Conservation (phyloP, 1,140 invertebrate species). For the Hyphantria cunea region DNA sequence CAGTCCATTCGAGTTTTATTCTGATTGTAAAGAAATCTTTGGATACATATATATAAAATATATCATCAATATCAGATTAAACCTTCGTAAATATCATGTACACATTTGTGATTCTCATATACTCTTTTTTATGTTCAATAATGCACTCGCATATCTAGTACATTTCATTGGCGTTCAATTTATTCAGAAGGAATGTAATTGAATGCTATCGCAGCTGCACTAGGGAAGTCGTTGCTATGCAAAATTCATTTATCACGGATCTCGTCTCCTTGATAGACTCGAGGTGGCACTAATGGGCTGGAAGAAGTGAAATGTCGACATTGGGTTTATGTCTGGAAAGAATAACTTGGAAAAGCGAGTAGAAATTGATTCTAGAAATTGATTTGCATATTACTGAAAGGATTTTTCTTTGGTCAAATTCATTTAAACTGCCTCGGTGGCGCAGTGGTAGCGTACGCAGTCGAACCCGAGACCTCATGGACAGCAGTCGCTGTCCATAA, state of each 20-base stretch:
- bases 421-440: no score
- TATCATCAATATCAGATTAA: background rate
- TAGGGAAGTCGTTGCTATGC: slow-evolving; percentile 27
- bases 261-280: slow-evolving; percentile 41
- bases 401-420: no score
- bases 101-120: no score
- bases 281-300: slow-evolving; percentile 50
- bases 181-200: slow-evolving; percentile 39
- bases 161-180: slow-evolving; percentile 29
- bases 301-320: slow-evolving; percentile 29
- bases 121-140: no score
- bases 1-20: no score
- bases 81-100: no score
- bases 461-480: no score
- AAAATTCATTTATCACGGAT: slow-evolving; percentile 51
- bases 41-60: slow-evolving; percentile 4
- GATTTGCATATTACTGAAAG: no score
- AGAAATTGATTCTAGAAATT: no score
- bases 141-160: slow-evolving; percentile 1
- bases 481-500: no score
- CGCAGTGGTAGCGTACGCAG: no score
- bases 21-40: no score
- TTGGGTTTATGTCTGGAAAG: slow-evolving; percentile 20
- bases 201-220: slow-evolving; percentile 30
- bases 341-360: slow-evolving; percentile 1